These are phyloP conservation scores for Thamnophis elegans DNA, from an alignment of 2,797 vertebrate species.

Conservation along the genomic window DNA sequence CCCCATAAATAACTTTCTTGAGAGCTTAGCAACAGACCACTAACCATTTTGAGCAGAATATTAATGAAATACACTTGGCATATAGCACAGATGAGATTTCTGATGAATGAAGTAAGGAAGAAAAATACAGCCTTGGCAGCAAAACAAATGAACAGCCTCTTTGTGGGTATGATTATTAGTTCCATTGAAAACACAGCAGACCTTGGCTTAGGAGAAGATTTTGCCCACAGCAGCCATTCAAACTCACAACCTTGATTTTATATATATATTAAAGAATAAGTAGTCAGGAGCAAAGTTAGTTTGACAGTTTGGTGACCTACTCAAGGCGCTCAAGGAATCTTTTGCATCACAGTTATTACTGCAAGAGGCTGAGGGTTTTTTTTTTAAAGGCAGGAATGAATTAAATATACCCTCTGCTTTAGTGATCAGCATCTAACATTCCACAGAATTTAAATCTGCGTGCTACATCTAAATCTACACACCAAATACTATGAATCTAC, in stretches of 20 bases:
- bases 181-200: background rate
- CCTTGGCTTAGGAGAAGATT: constrained; percentile 1
- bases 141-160: constrained; percentile 14
- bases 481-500: background rate
- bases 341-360: background rate
- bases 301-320: background rate
- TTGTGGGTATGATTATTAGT: constrained; percentile 10
- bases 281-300: background rate
- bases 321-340: background rate
- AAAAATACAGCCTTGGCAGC: constrained; percentile 17
- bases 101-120: constrained; percentile 12
- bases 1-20: constrained; percentile 40
- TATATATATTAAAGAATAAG: background rate
- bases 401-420: background rate
- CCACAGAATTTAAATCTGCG: background rate
- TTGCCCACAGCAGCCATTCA: constrained; percentile 12
- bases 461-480: background rate
- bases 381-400: background rate
- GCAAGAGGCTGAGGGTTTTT: background rate
- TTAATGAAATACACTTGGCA: constrained; percentile 45
- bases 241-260: constrained; percentile 7
- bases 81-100: constrained; percentile 25
- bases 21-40: constrained; percentile 19
- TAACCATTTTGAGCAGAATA: constrained; percentile 23
- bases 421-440: background rate